Evolutionary conservation across 2,888 invertebrate species (phyloP).

Genomic region (Drosophila eohydei): DNA sequence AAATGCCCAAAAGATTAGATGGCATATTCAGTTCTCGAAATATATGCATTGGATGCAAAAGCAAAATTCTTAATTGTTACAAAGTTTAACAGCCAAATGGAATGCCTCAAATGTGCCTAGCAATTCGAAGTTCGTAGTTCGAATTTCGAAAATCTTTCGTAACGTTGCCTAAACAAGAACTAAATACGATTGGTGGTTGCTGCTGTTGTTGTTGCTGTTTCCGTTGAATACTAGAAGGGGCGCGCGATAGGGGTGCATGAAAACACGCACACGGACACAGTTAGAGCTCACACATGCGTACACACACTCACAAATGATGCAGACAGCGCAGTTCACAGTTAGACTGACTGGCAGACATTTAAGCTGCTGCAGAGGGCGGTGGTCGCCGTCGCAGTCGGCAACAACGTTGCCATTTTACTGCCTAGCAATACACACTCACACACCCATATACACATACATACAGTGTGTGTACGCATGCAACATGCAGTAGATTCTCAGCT

Average conservation of each 20-base stretch:
- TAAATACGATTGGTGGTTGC: slow-evolving; percentile 38
- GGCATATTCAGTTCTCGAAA: background rate
- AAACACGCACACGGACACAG: slow-evolving; percentile 18
- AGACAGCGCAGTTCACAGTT: slow-evolving; percentile 69
- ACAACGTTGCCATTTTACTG: slow-evolving; percentile 39
- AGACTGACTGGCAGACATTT: slow-evolving; percentile 77
- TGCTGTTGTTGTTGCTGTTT: slow-evolving; percentile 37
- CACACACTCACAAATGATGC: slow-evolving; percentile 34
- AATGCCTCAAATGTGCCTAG: slow-evolving; percentile 7
- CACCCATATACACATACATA: background rate
- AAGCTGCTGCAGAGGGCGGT: slow-evolving; percentile 73
- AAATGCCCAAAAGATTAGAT: background rate
- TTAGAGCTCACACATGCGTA: slow-evolving; percentile 25
- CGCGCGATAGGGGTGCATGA: slow-evolving; percentile 62
- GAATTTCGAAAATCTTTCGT: slow-evolving; percentile 23
- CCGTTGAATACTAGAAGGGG: slow-evolving; percentile 38
- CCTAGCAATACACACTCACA: slow-evolving; percentile 27
- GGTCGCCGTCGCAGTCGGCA: slow-evolving; percentile 53
- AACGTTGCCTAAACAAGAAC: slow-evolving; percentile 16
- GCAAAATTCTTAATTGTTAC: background rate
- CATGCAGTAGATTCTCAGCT: slow-evolving; percentile 67
- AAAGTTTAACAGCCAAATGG: background rate
- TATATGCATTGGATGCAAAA: background rate
- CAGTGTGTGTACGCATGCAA: slow-evolving; percentile 53
- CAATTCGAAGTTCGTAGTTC: slow-evolving; percentile 10